A percentile compares a stretch with the other conserved stretches of the same genome.
Conservation (phyloP, 1,140 invertebrate genomes). For the Lordiphosa collinella region DNA sequence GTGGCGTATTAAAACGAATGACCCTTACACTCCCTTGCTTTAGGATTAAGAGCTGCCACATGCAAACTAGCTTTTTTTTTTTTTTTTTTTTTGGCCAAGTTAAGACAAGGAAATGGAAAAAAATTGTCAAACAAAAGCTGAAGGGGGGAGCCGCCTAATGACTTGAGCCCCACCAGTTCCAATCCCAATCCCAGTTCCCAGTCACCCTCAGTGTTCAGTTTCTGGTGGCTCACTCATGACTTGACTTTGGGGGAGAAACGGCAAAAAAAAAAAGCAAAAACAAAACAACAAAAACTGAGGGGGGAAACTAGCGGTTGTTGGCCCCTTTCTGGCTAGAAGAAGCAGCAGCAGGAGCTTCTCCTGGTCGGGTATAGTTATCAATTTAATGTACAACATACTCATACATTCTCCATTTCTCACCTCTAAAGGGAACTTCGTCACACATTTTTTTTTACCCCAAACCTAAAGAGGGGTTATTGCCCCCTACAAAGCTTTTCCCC, state of each 20-base stretch:
- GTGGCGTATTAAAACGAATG: slow-evolving; percentile 70
- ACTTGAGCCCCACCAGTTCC: slow-evolving; percentile 53
- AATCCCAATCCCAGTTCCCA: slow-evolving; percentile 13
- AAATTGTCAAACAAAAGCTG: slow-evolving; percentile 67
- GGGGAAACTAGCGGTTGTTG: slow-evolving; percentile 32
- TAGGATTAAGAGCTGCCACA: slow-evolving; percentile 43
- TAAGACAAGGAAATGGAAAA: slow-evolving; percentile 38
- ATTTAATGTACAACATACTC: too few relatives aligned
- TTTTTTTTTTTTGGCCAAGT: slow-evolving; percentile 40
- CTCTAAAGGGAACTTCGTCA: too few relatives aligned
- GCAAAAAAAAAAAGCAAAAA: slow-evolving; percentile 36
- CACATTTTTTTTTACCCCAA: slow-evolving; percentile 12
- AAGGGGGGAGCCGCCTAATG: slow-evolving; percentile 50
- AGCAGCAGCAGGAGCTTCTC: too few relatives aligned
- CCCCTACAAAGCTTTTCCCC: slow-evolving; percentile 31
- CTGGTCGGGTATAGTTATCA: too few relatives aligned
- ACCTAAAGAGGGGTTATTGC: slow-evolving; percentile 39
- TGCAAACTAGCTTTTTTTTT: slow-evolving; percentile 35
- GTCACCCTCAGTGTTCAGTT: background rate
- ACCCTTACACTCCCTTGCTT: slow-evolving; percentile 49
- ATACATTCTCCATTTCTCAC: too few relatives aligned
- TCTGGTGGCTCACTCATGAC: background rate
- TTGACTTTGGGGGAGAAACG: slow-evolving; percentile 6
- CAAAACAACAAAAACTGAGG: slow-evolving; percentile 10
- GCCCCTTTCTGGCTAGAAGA: slow-evolving; percentile 2